These are phyloP conservation scores for Drosophila buzzatii DNA, from an alignment of 2,888 invertebrate species.

Conservation along the genomic window DNA sequence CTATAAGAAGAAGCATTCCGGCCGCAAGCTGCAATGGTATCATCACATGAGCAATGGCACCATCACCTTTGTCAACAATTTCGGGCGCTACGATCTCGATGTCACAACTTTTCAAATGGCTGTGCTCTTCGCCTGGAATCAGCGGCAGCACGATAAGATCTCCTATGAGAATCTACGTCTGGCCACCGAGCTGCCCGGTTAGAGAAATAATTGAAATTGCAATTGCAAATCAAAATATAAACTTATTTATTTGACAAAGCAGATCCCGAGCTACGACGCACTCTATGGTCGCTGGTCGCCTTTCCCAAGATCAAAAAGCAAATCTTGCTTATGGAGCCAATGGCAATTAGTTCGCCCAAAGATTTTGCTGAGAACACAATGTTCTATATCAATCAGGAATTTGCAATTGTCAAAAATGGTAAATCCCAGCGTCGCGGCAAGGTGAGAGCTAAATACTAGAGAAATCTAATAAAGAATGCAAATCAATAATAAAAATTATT, in stretches of 20 bases:
- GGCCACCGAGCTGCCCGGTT: constrained; percentile 96
- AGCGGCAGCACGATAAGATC: constrained; percentile 95
- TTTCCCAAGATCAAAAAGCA: constrained; percentile 98
- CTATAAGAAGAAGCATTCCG: constrained; percentile 98
- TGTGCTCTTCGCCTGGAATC: constrained; percentile 99
- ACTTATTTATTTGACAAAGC: not conserved
- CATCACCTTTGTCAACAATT: constrained; percentile 96
- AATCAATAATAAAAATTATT: not conserved
- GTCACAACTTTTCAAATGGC: constrained; percentile 99
- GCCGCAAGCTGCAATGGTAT: constrained; percentile 99
- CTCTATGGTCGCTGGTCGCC: constrained; percentile 97
- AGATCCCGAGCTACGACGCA: constrained; percentile 96
- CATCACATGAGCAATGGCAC: constrained; percentile 99
- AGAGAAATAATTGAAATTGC: not conserved
- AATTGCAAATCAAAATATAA: not conserved
- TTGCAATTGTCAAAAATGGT: constrained; percentile 96
- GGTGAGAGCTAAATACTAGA: constrained; percentile 81
- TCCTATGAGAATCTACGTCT: constrained; percentile 98
- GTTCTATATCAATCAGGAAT: constrained; percentile 99
- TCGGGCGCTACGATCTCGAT: constrained; percentile 98
- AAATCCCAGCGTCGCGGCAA: constrained; percentile 97
- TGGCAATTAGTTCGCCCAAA: constrained; percentile 92
- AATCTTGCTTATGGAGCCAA: constrained; percentile 92
- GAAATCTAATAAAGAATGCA: not conserved
- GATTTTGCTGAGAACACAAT: constrained; percentile 96